A percentile compares a stretch with the other conserved stretches of the same genome.
Conservation (phyloP, 2,797 vertebrate genomes). For the Heliangelus exortis region DNA sequence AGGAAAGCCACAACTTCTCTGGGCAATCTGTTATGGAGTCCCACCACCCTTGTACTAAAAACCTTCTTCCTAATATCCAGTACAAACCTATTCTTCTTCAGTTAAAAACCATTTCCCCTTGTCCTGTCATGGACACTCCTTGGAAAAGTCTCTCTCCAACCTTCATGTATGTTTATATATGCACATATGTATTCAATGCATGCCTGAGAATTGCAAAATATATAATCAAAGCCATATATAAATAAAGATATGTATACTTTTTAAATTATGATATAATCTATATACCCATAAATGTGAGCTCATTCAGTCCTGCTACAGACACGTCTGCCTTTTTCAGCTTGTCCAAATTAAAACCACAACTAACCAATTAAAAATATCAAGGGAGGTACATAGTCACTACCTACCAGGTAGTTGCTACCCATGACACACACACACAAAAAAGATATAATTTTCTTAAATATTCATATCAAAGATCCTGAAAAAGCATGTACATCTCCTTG, state of each 20-base stretch:
- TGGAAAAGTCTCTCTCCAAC: no score
- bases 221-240: background rate
- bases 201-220: background rate
- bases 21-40: no score
- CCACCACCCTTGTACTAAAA: no score
- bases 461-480: background rate
- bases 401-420: background rate
- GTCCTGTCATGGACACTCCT: no score
- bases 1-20: no score
- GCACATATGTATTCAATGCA: background rate
- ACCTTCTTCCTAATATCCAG: no score
- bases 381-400: background rate
- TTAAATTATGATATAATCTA: background rate
- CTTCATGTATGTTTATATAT: background rate
- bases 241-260: background rate
- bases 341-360: background rate
- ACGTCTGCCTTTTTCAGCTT: background rate
- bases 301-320: background rate
- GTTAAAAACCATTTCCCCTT: no score
- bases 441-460: background rate
- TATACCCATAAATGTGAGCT: background rate
- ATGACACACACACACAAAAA: background rate
- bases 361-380: background rate
- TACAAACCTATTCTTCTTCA: no score
- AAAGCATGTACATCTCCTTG: background rate